Conservation (phyloP, 2,797 vertebrate species). For the Clarias fuscus region DNA sequence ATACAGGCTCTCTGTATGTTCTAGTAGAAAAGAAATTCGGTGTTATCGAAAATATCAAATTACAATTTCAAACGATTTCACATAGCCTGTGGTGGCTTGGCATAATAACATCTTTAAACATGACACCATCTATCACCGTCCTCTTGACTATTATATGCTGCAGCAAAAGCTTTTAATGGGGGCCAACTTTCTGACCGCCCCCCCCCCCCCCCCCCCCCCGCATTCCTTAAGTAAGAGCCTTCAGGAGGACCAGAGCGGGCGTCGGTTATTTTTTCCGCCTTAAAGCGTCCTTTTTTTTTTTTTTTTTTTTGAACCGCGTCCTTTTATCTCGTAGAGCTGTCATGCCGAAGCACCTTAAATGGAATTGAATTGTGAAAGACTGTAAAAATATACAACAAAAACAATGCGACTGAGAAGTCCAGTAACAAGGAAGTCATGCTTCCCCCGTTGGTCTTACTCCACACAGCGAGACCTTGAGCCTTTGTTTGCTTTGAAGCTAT, state of each 20-base stretch:
- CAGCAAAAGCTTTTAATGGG: constrained; percentile 40
- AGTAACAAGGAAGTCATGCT: constrained; percentile 58
- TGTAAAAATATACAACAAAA: constrained; percentile 23
- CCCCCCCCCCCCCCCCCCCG: constrained; percentile 36
- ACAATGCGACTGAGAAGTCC: constrained; percentile 41
- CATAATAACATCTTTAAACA: constrained; percentile 56
- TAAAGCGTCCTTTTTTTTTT: background rate
- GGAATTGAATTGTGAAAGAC: constrained; percentile 1
- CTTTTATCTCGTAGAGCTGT: background rate
- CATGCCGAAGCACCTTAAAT: constrained; percentile 6
- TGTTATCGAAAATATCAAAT: constrained; percentile 46
- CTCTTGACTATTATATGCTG: constrained; percentile 36
- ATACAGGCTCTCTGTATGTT: background rate
- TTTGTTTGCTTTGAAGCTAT: constrained; percentile 59
- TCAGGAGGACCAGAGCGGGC: background rate
- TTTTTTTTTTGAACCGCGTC: background rate
- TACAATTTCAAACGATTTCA: constrained; percentile 49
- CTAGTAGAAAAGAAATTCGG: background rate
- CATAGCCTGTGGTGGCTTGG: constrained; percentile 40
- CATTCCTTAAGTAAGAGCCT: constrained; percentile 42
- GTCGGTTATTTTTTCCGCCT: background rate
- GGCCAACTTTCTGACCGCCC: constrained; percentile 29
- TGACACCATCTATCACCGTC: constrained; percentile 51
- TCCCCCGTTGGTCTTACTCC: constrained; percentile 49
- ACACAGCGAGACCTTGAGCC: constrained; percentile 52